phyloP scores from a whole-genome alignment of 2,888 invertebrate genomes.

The Eupeodes luniger region DNA sequence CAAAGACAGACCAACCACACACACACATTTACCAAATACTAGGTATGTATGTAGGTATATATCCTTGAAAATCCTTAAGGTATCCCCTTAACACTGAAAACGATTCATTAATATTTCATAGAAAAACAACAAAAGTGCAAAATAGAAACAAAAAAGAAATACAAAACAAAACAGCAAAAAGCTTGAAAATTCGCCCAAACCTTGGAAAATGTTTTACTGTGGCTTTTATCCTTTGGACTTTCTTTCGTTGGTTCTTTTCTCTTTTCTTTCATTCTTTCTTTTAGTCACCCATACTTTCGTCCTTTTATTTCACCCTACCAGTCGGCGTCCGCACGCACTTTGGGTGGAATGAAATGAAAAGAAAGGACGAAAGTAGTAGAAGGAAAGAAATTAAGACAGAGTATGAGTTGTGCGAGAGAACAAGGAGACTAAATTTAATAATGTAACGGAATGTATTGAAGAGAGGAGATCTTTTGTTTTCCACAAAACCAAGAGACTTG shows the following conservation, averaged over 20 bases:
- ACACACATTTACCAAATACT: neutral
- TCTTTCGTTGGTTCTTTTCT: neutral
- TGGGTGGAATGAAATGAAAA: neutral
- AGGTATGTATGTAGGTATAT: neutral
- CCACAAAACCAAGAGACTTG: neutral
- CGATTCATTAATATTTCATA: conserved; percentile 68
- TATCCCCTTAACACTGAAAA: conserved; percentile 52
- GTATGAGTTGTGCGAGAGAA: conserved; percentile 24
- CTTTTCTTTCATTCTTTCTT: neutral
- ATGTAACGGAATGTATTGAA: conserved; percentile 71
- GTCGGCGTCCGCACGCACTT: conserved; percentile 1
- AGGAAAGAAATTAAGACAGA: conserved; percentile 31
- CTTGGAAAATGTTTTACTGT: conserved; percentile 20
- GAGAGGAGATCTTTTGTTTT: conserved; percentile 48
- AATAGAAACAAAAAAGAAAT: conserved; percentile 37
- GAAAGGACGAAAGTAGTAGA: conserved; percentile 1
- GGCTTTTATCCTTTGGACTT: conserved; percentile 9
- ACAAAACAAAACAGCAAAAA: conserved; percentile 29
- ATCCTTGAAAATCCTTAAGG: conserved; percentile 36
- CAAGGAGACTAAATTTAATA: conserved; percentile 70
- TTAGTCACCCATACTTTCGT: conserved; percentile 16
- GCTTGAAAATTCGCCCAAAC: conserved; percentile 53
- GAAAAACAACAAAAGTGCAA: conserved; percentile 30
- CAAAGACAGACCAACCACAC: neutral
- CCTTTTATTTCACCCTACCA: too few relatives aligned